Evolutionary conservation across 1,140 invertebrate genomes (phyloP).

Genomic region (Neodiprion virginianus): DNA sequence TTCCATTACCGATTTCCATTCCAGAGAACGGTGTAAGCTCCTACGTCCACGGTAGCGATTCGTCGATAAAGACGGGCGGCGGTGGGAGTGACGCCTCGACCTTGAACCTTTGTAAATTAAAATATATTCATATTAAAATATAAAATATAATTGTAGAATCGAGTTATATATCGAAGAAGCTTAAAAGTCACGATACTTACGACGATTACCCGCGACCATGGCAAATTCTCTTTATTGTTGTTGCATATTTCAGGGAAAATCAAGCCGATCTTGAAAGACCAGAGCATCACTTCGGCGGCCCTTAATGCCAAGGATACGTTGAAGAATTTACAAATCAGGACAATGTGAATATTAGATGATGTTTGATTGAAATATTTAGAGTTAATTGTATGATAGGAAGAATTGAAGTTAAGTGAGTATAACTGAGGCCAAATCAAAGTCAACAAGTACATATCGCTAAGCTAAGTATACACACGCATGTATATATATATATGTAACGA

Average conservation of each 20-base stretch:
- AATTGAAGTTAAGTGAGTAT: not conserved
- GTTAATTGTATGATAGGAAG: too few species aligned
- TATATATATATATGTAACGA: too few species aligned
- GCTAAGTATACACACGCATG: not conserved
- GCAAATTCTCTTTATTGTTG: not conserved
- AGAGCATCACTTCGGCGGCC: slow-evolving; percentile 3
- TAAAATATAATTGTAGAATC: not conserved
- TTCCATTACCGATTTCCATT: too few species aligned
- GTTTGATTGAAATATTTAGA: not conserved
- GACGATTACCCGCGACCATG: not conserved
- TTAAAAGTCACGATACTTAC: not conserved
- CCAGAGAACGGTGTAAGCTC: slow-evolving; percentile 17
- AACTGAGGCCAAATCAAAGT: slow-evolving; percentile 7
- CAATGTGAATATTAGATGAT: not conserved
- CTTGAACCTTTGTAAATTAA: slow-evolving; percentile 23
- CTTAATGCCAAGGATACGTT: not conserved
- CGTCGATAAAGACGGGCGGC: slow-evolving; percentile 16
- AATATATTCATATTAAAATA: not conserved
- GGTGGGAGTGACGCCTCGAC: slow-evolving; percentile 15
- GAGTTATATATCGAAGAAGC: not conserved
- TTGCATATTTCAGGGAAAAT: slow-evolving; percentile 3
- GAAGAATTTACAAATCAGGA: slow-evolving; percentile 5
- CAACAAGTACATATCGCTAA: not conserved
- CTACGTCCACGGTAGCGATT: slow-evolving; percentile 15
- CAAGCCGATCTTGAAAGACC: slow-evolving; percentile 8